Conservation (phyloP, 2,797 vertebrate species). For the Botia almorhae region DNA sequence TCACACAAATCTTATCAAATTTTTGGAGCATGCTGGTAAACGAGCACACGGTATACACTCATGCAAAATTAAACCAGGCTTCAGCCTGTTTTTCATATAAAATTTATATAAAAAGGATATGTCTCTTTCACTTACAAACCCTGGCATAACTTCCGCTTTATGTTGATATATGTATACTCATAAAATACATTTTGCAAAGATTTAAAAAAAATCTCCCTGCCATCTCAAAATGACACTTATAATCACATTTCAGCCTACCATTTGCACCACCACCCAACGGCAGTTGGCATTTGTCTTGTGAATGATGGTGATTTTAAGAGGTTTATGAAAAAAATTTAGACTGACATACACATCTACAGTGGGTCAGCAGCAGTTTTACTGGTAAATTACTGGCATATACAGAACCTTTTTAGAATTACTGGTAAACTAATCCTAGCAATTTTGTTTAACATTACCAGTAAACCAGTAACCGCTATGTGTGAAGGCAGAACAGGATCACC, state of each 20-base stretch:
- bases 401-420: no score
- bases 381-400: no score
- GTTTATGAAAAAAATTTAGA: slow-evolving; percentile 32
- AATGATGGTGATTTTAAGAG: slow-evolving; percentile 28
- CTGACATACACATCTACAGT: not conserved
- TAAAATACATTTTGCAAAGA: slow-evolving; percentile 17
- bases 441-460: no score
- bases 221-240: slow-evolving; percentile 37
- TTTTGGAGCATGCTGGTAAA: no score
- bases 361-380: not conserved
- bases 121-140: not conserved
- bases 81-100: no score
- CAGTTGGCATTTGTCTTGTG: slow-evolving; percentile 43
- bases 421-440: no score
- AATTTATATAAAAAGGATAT: not conserved
- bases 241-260: slow-evolving; percentile 12
- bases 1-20: no score
- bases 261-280: slow-evolving; percentile 28
- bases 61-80: no score
- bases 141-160: not conserved
- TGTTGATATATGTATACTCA: slow-evolving; percentile 11
- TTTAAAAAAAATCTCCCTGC: slow-evolving; percentile 22
- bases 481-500: no score
- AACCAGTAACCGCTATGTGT: no score
- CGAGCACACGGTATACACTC: no score